Evolutionary conservation across 2,113 vertebrate species (phyloP), one percentile per base, ranked within the genome.

Genomic region (Microtus pennsylvanicus): DNA sequence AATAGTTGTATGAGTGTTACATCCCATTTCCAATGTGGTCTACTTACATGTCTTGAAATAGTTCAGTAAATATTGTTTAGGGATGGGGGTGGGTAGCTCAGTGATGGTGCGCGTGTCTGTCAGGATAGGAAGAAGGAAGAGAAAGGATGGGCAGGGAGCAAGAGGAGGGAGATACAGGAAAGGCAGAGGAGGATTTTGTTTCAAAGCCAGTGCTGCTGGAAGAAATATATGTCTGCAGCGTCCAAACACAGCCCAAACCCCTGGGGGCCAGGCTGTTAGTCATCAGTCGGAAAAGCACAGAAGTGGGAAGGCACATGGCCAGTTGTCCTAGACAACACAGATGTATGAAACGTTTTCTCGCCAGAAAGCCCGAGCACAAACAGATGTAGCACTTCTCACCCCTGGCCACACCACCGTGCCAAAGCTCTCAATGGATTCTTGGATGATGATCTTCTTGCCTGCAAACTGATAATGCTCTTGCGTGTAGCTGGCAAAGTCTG

Each of bases 401-500:
- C 97, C 99, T 0, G 98, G 99, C 99, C 99, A 99, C 38, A 99
- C 98, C 93, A 99, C 97, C 0, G 98, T 98, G 96, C 98, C 99
- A 0, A 97, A 98, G 81, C 97, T 97, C 89, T 99, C 99, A 76
- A 99, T 98, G 5, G 99, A 99, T 69, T 99, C 98, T 47, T 99
- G 98, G 80, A 99, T 98, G 83, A 98, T 55, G 0, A 99, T 99
- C 96, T 97, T 97, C 42, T 98, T 98, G 89, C 98, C 99, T 6
- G 7, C 98, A 0, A 98, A 99, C 0, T 4, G 78, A 0, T 99
- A 99, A 50, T 97, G 96, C 87, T 99, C 99, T 96, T 98, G 99
- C 5, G 98, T 98, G 24, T 98, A 98, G 96, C 98, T 98, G 94
- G 93, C 93, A 0, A 98, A 98, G 61, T 98, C 75, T 74, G 95